Conservation (phyloP, 1,140 invertebrate species). For the Drosophila sp. region DNA sequence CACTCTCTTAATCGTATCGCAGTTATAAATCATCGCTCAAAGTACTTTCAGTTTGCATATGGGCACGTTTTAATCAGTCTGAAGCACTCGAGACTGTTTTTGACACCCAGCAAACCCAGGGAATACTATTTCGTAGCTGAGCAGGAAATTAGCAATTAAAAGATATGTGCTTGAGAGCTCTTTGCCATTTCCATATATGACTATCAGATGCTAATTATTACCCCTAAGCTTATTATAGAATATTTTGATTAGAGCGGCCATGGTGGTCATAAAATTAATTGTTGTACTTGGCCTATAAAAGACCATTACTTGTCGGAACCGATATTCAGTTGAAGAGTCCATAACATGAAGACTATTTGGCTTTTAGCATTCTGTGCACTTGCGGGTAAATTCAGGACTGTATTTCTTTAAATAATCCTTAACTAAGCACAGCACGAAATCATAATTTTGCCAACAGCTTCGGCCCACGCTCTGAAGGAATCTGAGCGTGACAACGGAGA, state of each 20-base stretch:
- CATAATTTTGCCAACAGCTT: constrained; percentile 34
- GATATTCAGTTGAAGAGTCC: constrained; percentile 31
- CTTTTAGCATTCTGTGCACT: constrained; percentile 54
- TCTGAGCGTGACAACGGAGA: constrained; percentile 71
- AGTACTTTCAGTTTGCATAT: constrained; percentile 23
- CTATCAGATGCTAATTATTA: constrained; percentile 45
- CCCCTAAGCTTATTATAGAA: constrained; percentile 22
- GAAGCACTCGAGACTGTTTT: constrained; percentile 31
- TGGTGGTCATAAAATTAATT: constrained; percentile 1
- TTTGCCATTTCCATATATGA: constrained; percentile 4
- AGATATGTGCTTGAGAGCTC: constrained; percentile 37
- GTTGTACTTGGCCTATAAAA: constrained; percentile 41
- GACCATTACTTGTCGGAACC: background rate
- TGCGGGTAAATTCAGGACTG: constrained; percentile 50
- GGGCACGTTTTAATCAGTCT: constrained; percentile 35
- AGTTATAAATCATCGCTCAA: background rate
- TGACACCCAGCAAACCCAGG: constrained; percentile 29
- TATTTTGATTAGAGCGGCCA: constrained; percentile 25
- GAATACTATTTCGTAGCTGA: constrained; percentile 1
- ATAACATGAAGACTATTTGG: constrained; percentile 58
- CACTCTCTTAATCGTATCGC: background rate
- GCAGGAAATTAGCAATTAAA: constrained; percentile 49
- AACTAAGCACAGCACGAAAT: background rate
- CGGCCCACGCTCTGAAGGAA: constrained; percentile 58
- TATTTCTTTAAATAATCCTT: background rate